Evolutionary conservation across 1,140 invertebrate genomes (phyloP).

Genomic region (Centruroides vittatus): DNA sequence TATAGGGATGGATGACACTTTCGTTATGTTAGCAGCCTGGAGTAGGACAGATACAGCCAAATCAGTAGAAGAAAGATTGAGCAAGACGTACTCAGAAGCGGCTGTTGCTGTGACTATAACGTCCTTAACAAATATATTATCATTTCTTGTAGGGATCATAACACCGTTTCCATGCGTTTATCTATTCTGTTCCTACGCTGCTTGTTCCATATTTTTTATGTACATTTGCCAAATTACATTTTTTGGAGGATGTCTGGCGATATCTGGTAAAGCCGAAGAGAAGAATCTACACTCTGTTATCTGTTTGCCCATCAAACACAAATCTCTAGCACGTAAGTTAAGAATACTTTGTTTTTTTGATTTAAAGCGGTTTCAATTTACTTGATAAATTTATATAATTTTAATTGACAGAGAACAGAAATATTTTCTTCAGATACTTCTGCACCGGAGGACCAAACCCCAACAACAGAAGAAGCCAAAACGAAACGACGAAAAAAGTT

Average conservation of each 20-base stretch:
- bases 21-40: conserved; percentile 90
- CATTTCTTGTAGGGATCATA: conserved; percentile 87
- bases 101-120: conserved; percentile 96
- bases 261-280: conserved; percentile 72
- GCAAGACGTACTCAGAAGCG: conserved; percentile 72
- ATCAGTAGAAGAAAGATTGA: conserved; percentile 69
- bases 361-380: too few species aligned
- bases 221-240: conserved; percentile 91
- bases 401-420: conserved; percentile 2
- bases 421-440: conserved; percentile 52
- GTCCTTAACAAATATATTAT: conserved; percentile 91
- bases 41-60: conserved; percentile 61
- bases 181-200: conserved; percentile 93
- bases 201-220: conserved; percentile 76
- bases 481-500: conserved; percentile 66
- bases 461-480: conserved; percentile 46
- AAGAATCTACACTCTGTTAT: conserved; percentile 55
- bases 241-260: conserved; percentile 76
- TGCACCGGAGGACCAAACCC: conserved; percentile 62
- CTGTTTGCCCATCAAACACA: too few species aligned
- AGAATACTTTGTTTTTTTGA: too few species aligned
- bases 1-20: conserved; percentile 92
- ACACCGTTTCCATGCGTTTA: conserved; percentile 85
- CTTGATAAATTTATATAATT: too few species aligned
- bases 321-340: too few species aligned